Conservation (phyloP, 1,140 invertebrate genomes). For the Acyrthosiphon pisum region DNA sequence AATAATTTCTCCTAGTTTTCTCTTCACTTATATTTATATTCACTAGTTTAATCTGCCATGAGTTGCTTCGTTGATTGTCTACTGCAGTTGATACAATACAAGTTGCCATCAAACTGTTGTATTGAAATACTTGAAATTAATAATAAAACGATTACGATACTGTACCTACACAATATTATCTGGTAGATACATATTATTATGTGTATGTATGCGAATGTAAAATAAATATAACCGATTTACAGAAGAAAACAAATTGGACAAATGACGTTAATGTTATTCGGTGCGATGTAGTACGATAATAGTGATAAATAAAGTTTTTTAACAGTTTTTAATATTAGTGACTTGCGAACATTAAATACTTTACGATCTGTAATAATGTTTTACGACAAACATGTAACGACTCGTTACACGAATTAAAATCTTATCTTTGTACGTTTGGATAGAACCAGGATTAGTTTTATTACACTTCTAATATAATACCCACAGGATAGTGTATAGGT, state of each 20-base stretch:
- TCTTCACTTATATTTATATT: background rate
- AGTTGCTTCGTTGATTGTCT: accelerated
- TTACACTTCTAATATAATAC: background rate
- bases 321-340: background rate
- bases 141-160: background rate
- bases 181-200: background rate
- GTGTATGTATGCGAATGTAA: background rate
- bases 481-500: background rate
- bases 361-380: background rate
- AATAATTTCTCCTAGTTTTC: background rate
- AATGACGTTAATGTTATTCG: background rate
- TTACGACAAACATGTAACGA: background rate
- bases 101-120: background rate
- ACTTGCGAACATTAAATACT: background rate
- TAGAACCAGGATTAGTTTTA: background rate
- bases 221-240: background rate
- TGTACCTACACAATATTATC: background rate
- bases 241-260: background rate
- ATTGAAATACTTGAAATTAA: background rate
- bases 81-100: background rate
- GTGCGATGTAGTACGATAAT: background rate
- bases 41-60: background rate
- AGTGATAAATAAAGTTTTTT: background rate
- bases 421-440: background rate
- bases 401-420: background rate